Conservation (phyloP, 2,888 invertebrate genomes). For the Cryptophagus acutangulus region DNA sequence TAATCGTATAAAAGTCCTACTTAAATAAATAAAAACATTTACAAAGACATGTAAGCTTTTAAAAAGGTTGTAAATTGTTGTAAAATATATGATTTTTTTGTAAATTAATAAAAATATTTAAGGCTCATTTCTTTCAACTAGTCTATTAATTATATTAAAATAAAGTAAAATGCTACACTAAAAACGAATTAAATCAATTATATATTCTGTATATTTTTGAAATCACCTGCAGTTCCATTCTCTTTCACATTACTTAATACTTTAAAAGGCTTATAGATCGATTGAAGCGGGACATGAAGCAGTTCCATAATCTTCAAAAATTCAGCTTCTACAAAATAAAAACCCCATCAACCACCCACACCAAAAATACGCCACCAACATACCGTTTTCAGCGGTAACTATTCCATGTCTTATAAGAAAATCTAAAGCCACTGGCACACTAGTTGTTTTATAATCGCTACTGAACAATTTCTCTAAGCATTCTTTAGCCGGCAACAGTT, state of each 20-base stretch:
- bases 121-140: constrained; percentile 2
- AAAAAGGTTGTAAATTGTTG: too few species aligned
- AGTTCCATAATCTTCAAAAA: constrained; percentile 80
- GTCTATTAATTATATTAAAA: not conserved
- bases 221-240: constrained; percentile 23
- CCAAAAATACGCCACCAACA: constrained; percentile 29
- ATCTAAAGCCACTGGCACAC: constrained; percentile 85
- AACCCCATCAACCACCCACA: constrained; percentile 3
- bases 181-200: not conserved
- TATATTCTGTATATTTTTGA: constrained; percentile 11
- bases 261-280: constrained; percentile 61
- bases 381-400: constrained; percentile 85
- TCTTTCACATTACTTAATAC: constrained; percentile 26
- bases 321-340: constrained; percentile 66
- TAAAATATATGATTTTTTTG: not conserved
- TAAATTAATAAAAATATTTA: constrained; percentile 5
- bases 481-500: constrained; percentile 77
- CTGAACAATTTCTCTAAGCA: constrained; percentile 76
- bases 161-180: constrained; percentile 2
- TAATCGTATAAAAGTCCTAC: too few species aligned
- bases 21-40: constrained; percentile 1
- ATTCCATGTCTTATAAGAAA: constrained; percentile 88
- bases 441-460: constrained; percentile 88
- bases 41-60: not conserved
- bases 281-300: constrained; percentile 81